Percentiles rank a stretch among this genome's conserved stretches.
phyloP scores from a whole-genome alignment of 2,888 invertebrate species.

The Celastrina argiolus region DNA sequence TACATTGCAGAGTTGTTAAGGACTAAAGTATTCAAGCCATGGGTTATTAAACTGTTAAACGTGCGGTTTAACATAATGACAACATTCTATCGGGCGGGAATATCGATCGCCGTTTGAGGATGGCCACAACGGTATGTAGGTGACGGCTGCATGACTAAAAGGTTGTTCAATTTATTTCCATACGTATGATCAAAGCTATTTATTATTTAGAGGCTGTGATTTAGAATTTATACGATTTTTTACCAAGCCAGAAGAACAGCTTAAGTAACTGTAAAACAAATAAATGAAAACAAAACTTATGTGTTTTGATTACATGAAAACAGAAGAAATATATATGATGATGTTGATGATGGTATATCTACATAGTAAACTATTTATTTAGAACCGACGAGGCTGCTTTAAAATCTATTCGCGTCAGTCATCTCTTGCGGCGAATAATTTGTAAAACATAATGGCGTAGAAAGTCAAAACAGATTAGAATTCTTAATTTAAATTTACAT shows the following conservation, averaged over 20 bases:
- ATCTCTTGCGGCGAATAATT: conserved; percentile 16
- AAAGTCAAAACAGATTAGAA: conserved; percentile 25
- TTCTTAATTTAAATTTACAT: conserved; percentile 24
- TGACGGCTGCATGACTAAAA: not conserved
- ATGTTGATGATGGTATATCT: not conserved
- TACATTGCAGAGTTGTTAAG: not conserved
- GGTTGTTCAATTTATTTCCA: not conserved
- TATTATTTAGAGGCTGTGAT: no score
- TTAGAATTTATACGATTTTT: no score
- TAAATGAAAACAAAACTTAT: no score
- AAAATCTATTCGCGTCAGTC: conserved; percentile 8
- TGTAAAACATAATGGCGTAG: conserved; percentile 23
- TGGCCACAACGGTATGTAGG: not conserved
- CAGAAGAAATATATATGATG: no score
- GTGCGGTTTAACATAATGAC: not conserved
- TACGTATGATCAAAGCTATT: no score
- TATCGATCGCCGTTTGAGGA: not conserved
- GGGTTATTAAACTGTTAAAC: not conserved
- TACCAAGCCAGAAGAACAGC: no score
- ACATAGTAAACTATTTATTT: not conserved
- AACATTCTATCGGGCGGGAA: not conserved
- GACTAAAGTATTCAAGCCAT: not conserved
- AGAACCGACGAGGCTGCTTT: not conserved
- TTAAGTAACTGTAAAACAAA: no score
- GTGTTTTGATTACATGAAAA: no score